A percentile compares a stretch with the other conserved stretches of the same genome.
Evolutionary conservation across 2,888 invertebrate species (phyloP).

Genomic region (Diadegma fenestrale): DNA sequence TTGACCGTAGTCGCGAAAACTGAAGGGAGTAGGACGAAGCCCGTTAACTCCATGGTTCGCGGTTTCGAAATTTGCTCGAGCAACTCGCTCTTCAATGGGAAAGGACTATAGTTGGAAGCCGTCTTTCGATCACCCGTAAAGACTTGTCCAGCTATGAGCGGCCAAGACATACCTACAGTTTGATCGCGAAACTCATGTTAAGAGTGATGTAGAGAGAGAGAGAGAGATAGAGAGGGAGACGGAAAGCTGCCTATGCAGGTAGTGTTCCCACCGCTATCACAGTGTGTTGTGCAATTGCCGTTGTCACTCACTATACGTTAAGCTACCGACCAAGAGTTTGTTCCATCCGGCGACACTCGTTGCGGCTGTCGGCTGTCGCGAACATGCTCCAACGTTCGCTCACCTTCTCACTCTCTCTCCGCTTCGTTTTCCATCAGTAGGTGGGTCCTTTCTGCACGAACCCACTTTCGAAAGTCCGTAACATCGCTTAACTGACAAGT

Average conservation of each 20-base stretch:
- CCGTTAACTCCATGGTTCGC: constrained; percentile 57
- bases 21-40: constrained; percentile 44
- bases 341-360: constrained; percentile 68
- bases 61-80: constrained; percentile 60
- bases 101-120: constrained; percentile 56
- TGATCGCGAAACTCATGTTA: constrained; percentile 16
- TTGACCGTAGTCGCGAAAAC: constrained; percentile 37
- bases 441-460: constrained; percentile 11
- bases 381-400: constrained; percentile 69
- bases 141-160: constrained; percentile 30
- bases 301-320: constrained; percentile 44
- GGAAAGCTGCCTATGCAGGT: constrained; percentile 2
- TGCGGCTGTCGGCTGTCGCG: constrained; percentile 77
- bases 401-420: constrained; percentile 31
- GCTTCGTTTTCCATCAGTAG: constrained; percentile 31
- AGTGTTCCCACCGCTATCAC: constrained; percentile 23
- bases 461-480: constrained; percentile 58
- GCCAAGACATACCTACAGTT: constrained; percentile 44
- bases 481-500: constrained; percentile 74
- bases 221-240: constrained; percentile 21
- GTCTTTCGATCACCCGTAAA: constrained; percentile 44
- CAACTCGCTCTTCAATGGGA: constrained; percentile 50
- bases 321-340: constrained; percentile 49
- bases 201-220: not conserved
- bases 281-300: constrained; percentile 53